Evolutionary conservation across 2,888 invertebrate genomes (phyloP).

Genomic region (Orthonevra nobilis): DNA sequence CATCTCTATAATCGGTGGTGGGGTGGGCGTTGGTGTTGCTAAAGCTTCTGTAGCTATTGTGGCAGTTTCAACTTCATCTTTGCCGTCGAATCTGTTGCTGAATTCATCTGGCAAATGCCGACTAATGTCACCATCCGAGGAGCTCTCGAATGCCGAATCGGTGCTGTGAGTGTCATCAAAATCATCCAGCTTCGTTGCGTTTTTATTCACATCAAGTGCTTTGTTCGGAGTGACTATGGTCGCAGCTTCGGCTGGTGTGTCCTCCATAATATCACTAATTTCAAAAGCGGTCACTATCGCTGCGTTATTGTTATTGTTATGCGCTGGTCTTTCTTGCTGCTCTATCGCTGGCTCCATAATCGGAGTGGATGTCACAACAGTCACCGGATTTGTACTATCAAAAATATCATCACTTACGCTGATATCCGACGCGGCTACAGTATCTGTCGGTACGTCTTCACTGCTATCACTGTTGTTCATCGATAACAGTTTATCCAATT

Average conservation of each 20-base stretch:
- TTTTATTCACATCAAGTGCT: constrained; percentile 77
- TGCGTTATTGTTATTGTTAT: constrained; percentile 49
- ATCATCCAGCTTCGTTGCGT: constrained; percentile 75
- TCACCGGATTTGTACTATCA: constrained; percentile 68
- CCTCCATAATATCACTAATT: constrained; percentile 57
- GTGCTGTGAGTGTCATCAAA: constrained; percentile 78
- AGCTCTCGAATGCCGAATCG: constrained; percentile 79
- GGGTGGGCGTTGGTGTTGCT: constrained; percentile 71
- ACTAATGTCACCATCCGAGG: constrained; percentile 79
- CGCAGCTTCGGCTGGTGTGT: constrained; percentile 44
- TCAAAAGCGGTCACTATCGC: constrained; percentile 25
- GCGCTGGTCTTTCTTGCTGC: constrained; percentile 24
- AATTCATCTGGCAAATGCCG: constrained; percentile 78
- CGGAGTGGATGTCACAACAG: constrained; percentile 50
- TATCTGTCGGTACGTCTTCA: constrained; percentile 78
- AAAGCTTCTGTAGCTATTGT: constrained; percentile 77
- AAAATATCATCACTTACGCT: constrained; percentile 78
- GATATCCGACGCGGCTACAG: constrained; percentile 77
- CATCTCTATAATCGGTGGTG: constrained; percentile 46
- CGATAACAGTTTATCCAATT: constrained; percentile 77
- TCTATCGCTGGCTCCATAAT: constrained; percentile 39
- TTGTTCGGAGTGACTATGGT: constrained; percentile 68
- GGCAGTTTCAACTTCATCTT: constrained; percentile 77
- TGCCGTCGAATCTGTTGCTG: constrained; percentile 76
- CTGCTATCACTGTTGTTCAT: constrained; percentile 78